Conservation (phyloP, 2,797 vertebrate species). For the Craterocephalus amniculus region DNA sequence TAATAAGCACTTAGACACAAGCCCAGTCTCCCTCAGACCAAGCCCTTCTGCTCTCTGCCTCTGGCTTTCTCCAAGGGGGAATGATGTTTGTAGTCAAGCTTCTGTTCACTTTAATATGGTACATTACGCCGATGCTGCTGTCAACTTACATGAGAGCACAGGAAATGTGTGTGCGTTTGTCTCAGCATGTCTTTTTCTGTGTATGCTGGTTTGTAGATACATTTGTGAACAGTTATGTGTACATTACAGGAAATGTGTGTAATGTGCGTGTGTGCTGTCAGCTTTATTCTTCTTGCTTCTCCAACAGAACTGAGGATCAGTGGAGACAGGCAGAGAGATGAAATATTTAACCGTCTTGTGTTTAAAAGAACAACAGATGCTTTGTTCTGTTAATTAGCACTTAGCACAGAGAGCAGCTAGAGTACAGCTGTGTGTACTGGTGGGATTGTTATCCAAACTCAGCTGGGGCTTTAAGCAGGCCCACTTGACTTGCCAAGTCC, state of each 20-base stretch:
- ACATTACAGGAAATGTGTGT: constrained; percentile 14
- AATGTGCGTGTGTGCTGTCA: constrained; percentile 82
- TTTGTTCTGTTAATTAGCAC: constrained; percentile 85
- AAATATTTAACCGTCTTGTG: constrained; percentile 91
- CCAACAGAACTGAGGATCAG: constrained; percentile 85
- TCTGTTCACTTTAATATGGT: constrained; percentile 91
- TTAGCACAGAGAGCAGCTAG: constrained; percentile 59
- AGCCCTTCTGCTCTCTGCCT: constrained; percentile 59
- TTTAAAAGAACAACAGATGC: constrained; percentile 87
- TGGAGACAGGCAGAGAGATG: constrained; percentile 88
- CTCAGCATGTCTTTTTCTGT: constrained; percentile 41
- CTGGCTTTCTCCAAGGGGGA: constrained; percentile 49
- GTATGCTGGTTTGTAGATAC: constrained; percentile 39
- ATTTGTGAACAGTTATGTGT: constrained; percentile 37
- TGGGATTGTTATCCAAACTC: constrained; percentile 61
- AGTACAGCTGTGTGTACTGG: constrained; percentile 30
- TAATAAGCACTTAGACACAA: constrained; percentile 78
- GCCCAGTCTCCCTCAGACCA: constrained; percentile 63
- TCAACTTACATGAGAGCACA: constrained; percentile 77
- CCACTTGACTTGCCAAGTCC: constrained; percentile 46
- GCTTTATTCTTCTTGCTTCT: constrained; percentile 87
- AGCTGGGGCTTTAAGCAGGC: constrained; percentile 53
- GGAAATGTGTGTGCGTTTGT: constrained; percentile 27
- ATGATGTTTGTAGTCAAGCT: constrained; percentile 92
- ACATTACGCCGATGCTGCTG: constrained; percentile 93